A percentile compares a stretch with the other conserved stretches of the same genome.
phyloP scores from a whole-genome alignment of 2,888 invertebrate species.

The Chironomus riparius region DNA sequence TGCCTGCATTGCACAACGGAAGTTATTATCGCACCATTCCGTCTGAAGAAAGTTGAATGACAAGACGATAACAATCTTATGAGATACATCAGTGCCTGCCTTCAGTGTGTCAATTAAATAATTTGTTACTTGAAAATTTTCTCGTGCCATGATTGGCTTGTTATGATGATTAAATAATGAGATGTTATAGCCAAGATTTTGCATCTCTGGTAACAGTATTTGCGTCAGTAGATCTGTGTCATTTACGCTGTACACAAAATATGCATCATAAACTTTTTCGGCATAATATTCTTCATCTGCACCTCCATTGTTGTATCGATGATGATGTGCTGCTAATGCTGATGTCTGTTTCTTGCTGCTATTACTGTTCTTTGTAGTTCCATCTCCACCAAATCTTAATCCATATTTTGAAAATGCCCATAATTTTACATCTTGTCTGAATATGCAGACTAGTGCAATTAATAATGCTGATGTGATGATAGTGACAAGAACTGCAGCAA shows the following conservation, averaged over 20 bases:
- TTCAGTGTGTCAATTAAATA: slow-evolving; percentile 43
- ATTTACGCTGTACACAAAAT: slow-evolving; percentile 74
- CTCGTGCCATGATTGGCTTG: slow-evolving; percentile 29
- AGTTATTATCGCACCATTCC: slow-evolving; percentile 76
- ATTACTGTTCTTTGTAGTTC: slow-evolving; percentile 28
- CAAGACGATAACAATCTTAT: slow-evolving; percentile 68
- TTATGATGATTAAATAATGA: slow-evolving; percentile 60
- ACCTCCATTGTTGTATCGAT: not conserved
- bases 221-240: slow-evolving; percentile 65
- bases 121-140: slow-evolving; percentile 32
- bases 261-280: slow-evolving; percentile 75
- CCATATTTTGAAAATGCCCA: slow-evolving; percentile 77
- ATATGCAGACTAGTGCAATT: slow-evolving; percentile 63
- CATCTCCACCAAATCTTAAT: slow-evolving; percentile 57
- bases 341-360: slow-evolving; percentile 2
- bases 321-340: slow-evolving; percentile 32
- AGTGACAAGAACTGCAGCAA: slow-evolving; percentile 63
- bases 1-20: slow-evolving; percentile 69
- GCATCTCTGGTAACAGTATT: slow-evolving; percentile 62
- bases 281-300: slow-evolving; percentile 33
- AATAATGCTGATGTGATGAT: slow-evolving; percentile 62
- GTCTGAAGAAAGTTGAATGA: slow-evolving; percentile 71
- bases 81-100: slow-evolving; percentile 49
- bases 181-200: slow-evolving; percentile 54
- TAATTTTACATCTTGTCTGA: slow-evolving; percentile 67